Evolutionary conservation across 2,797 vertebrate species (phyloP), one percentile per base, ranked within the genome.

Genomic region (Discoglossus pictus): DNA sequence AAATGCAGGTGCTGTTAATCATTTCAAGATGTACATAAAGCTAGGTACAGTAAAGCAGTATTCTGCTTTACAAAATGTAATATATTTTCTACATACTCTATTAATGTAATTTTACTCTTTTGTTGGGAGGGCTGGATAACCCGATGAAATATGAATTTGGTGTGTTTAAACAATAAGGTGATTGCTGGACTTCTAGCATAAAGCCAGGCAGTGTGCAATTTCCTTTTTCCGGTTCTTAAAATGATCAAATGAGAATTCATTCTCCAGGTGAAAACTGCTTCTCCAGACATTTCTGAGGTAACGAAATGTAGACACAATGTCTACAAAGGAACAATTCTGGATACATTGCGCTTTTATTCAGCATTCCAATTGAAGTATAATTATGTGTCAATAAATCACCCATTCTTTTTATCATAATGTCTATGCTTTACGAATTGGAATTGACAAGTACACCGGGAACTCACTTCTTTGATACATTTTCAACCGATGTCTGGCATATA

Each of bases 171-270:
- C 72, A 84, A 83, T 83, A 85, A 85, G 72, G 66, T 72, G 75
- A 73, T 77, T 76, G 80, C 66, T 67, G 56, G 48, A 13, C 68
- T 80, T 83, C 80, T 79, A 73, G 7, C 0, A 0, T 79, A 76
- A 80, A 80, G 46, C 73, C 75, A 1, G 1, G 39, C 80, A 83
- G 79, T 74, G 68, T 47, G 73, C 81, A 87, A 88, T 87, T 87
- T 88, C 86, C 84, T 84, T 79, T 89, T 85, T 85, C 84, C 86
- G 84, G 77, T 83, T 81, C 79, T 84, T 65, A 74, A 82, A 76
- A 82, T 84, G 79, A 82, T 80, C 69, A 70, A 76, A 65, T 84
- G 79, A 79, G 74, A 77, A 42, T 72, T 77, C 74, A 36, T 75
- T 75, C 43, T 72, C 55, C 55, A 71, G 68, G 68, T 63, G 55